Conservation (phyloP, 2,888 invertebrate species). For the Geotrupes spiniger region DNA sequence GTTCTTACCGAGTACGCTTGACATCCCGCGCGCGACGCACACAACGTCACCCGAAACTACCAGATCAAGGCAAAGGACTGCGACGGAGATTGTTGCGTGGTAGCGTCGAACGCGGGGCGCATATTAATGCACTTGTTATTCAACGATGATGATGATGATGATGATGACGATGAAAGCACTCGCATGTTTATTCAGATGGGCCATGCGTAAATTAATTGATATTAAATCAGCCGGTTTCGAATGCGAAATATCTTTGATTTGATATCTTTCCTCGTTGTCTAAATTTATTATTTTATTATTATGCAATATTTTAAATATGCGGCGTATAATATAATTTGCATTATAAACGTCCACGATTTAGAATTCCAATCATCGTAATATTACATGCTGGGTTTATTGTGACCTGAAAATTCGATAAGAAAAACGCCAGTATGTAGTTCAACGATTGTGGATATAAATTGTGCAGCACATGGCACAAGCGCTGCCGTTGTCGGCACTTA, state of each 20-base stretch:
- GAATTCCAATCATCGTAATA: no score
- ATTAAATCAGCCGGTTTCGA: constrained; percentile 22
- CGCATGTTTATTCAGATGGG: constrained; percentile 28
- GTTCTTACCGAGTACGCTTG: constrained; percentile 21
- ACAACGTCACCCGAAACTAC: background rate
- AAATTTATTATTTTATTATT: no score
- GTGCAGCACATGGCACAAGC: constrained; percentile 4
- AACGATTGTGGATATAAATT: no score
- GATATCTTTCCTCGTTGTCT: no score
- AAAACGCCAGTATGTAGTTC: no score
- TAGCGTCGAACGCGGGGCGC: constrained; percentile 2
- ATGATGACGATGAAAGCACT: constrained; percentile 26
- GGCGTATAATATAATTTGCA: no score
- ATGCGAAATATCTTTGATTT: no score
- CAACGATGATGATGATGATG: constrained; percentile 20
- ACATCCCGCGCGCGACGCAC: no score
- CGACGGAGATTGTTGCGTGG: constrained; percentile 1
- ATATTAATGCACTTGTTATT: constrained; percentile 27
- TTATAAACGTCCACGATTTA: no score
- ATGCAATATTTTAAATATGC: no score
- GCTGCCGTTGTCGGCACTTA: constrained; percentile 20
- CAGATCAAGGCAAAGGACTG: background rate
- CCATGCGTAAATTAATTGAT: constrained; percentile 31
- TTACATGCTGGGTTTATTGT: no score
- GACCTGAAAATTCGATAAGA: no score